phyloP scores from a whole-genome alignment of 2,888 invertebrate species.

The Salticus scenicus region DNA sequence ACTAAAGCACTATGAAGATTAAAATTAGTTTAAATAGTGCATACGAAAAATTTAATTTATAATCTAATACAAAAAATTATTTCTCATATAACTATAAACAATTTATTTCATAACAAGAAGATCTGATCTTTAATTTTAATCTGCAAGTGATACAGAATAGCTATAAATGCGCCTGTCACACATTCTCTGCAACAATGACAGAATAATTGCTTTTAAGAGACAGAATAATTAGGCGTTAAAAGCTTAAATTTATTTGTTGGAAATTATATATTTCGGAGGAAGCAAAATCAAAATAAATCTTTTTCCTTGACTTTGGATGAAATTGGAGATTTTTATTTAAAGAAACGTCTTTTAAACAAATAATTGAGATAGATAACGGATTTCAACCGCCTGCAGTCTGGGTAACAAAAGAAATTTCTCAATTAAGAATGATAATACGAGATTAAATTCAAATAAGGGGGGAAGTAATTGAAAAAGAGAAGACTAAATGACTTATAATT shows the following conservation, averaged over 20 bases:
- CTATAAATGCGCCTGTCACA: too few species aligned
- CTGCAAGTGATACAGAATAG: too few species aligned
- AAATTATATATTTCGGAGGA: not conserved
- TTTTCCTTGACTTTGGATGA: not conserved
- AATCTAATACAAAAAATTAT: too few species aligned
- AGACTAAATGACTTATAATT: conserved; percentile 1
- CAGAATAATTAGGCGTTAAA: not conserved
- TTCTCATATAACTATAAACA: too few species aligned
- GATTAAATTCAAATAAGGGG: not conserved
- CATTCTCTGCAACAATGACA: not conserved
- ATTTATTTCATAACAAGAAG: too few species aligned
- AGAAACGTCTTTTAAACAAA: not conserved
- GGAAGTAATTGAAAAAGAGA: not conserved
- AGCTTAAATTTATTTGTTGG: not conserved
- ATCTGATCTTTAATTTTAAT: too few species aligned
- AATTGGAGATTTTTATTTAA: not conserved
- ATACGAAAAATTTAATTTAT: too few species aligned
- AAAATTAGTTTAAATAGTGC: too few species aligned
- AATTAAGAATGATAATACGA: not conserved
- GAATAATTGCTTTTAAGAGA: not conserved
- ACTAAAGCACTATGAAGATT: too few species aligned
- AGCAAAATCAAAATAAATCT: not conserved
- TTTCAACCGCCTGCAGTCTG: not conserved
- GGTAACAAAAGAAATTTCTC: not conserved
- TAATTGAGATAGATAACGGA: not conserved